Base-by-base conservation (phyloP, 2,113 vertebrate species). In the Phyllopteryx taeniolatus region DNA sequence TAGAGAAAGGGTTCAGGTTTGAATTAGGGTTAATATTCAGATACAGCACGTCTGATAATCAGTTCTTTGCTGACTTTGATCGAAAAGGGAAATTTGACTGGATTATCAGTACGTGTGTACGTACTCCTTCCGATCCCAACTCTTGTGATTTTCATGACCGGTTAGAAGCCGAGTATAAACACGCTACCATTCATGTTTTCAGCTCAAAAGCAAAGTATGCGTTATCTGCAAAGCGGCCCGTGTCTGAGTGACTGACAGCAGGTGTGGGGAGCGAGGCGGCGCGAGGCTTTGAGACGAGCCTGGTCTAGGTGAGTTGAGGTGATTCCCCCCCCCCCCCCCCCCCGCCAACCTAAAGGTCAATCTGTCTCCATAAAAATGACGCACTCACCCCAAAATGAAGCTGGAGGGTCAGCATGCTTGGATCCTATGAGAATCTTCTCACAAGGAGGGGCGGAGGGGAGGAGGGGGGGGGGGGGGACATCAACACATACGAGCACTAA, bases 141-240 rank as follows among this genome's bases (percentile, higher is more conserved):
- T 60, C 31, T 43, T n/a, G 27, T 75, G 76, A 77, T 78, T 67
- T 88, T 84, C 71, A 70, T 72, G 60, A 79, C 47, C 80, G 87
- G 91, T 91, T 91, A 89, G 87, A 89, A 79, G 71, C 67, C 42
- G 53, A 90, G 86, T 83, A 87, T 92, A 92, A 91, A 92, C 91
- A 91, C 65, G 75, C 73, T 87, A 79, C 90, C 88, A 93, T 92
- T 92, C 90, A 79, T 49, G 71, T 68, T 81, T 70, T 72, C 72
- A 82, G 85, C 84, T 90, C 87, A 89, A 86, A 90, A 83, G 71
- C 75, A 80, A 44, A 64, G 7, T 83, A 67, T 72, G 72, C 67
- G 71, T 90, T 91, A 93, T 93, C 91, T 89, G 83, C 75, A 75
- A 59, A 75, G 65, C 74, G 47, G 76, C 74, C 78, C 51, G 53